Evolutionary conservation across 2,113 vertebrate genomes (phyloP), one percentile per base, ranked within the genome.

Genomic region (Puma concolor): DNA sequence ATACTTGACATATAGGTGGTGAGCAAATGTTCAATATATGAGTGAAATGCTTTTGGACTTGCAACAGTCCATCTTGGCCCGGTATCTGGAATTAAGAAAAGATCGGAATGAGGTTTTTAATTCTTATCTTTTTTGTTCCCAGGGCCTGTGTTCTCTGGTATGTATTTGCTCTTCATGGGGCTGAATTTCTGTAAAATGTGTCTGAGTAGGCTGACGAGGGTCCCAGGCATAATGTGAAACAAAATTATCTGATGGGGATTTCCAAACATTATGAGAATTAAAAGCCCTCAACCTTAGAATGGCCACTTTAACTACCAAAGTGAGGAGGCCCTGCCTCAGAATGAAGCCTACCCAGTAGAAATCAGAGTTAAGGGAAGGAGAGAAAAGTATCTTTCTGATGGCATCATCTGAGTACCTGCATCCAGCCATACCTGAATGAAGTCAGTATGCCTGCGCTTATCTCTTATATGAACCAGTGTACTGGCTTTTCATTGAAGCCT

Each of bases 131-230:
- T 50, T 97, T 82, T 71, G 29, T 89, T 92, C 60, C 27, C 48
- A n/a, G 57, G 16, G 27, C 33, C 52, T 71, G 21, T 94, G 15
- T 81, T 76, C 71, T 48, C 27, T 88, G 36, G 77, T 94, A 88
- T 52, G 44, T 36, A 84, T 94, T 82, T 92, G 50, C n/a, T 81
- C 17, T 90, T 92, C 23, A 3, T 90, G 50, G 48, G 74, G 9
- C 88, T 92, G 38, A 86, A 77, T 77, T 94, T 95, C 83, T 90
- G 9, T 89, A 54, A 92, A 88, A 80, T 67, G 23, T 82, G 52
- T 31, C 72, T 85, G 77, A 83, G 38, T 77, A 85, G 64, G 27
- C 33, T 88, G 29, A 89, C 36, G 25, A 36, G 36, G 29, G 33
- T 44, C 76, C 52, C 48, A 74, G 50, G 74, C 50, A 96, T 93